Evolutionary conservation across 2,888 invertebrate species (phyloP).

Genomic region (Caenorhabditis japonica): DNA sequence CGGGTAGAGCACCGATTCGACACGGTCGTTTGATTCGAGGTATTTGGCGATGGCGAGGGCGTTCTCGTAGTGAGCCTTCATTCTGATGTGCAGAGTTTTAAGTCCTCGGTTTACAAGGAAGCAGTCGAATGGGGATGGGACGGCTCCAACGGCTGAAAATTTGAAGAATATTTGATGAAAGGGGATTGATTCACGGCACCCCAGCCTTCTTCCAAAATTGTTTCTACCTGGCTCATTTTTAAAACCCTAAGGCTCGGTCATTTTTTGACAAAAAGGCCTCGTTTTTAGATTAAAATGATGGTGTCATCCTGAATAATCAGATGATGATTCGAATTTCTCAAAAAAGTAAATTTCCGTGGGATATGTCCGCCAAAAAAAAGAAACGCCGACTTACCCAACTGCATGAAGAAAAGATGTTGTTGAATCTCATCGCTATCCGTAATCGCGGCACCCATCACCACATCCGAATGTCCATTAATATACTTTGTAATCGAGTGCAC

Average conservation of each 20-base stretch:
- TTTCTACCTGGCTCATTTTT: too few species aligned
- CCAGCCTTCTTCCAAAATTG: too few species aligned
- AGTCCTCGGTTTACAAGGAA: constrained; percentile 89
- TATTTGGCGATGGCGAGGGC: constrained; percentile 86
- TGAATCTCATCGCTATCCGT: constrained; percentile 85
- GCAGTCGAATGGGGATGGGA: constrained; percentile 97
- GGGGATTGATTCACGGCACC: too few species aligned
- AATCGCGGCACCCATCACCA: constrained; percentile 92
- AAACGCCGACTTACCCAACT: constrained; percentile 58
- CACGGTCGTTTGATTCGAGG: constrained; percentile 85
- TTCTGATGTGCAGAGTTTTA: constrained; percentile 91
- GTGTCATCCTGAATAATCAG: too few species aligned
- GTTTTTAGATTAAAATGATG: too few species aligned
- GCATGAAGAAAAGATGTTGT: constrained; percentile 84
- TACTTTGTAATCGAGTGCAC: constrained; percentile 95
- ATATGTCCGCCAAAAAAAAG: too few species aligned
- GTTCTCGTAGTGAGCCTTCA: constrained; percentile 89
- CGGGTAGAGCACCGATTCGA: constrained; percentile 79
- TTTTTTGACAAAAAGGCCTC: too few species aligned
- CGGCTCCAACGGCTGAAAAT: constrained; percentile 86
- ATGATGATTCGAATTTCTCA: too few species aligned
- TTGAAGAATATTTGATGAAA: too few species aligned
- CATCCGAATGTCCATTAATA: constrained; percentile 97
- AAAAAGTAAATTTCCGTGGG: too few species aligned
- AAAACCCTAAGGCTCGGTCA: too few species aligned